Conservation (phyloP, 2,797 vertebrate species). For the Cuniculus paca region DNA sequence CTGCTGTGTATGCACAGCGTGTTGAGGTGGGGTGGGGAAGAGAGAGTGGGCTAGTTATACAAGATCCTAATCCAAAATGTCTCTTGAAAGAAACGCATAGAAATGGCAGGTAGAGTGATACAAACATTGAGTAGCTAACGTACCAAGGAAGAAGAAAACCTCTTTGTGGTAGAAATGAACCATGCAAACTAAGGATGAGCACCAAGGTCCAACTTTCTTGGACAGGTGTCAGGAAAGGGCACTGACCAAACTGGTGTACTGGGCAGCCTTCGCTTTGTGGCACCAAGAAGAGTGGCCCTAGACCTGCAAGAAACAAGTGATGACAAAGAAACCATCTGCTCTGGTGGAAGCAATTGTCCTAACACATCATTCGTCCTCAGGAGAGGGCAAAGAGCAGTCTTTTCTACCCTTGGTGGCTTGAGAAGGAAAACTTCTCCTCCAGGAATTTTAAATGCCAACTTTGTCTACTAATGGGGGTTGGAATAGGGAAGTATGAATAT, state of each 20-base stretch:
- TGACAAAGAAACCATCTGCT: not conserved
- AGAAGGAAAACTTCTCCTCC: not conserved
- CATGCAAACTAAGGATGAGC: not conserved
- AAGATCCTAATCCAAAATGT: not conserved
- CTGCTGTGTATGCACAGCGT: no score
- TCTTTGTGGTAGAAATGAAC: not conserved
- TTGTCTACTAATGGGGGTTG: not conserved
- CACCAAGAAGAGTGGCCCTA: not conserved
- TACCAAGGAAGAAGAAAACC: not conserved
- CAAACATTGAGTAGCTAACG: not conserved
- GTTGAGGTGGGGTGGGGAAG: not conserved
- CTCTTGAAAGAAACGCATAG: not conserved
- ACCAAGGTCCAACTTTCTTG: not conserved
- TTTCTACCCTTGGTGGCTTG: not conserved
- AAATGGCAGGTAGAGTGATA: not conserved
- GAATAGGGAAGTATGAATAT: not conserved
- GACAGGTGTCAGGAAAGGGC: not conserved
- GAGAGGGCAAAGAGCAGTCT: not conserved
- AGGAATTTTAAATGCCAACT: not conserved
- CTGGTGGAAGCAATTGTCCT: not conserved
- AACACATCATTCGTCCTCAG: no score
- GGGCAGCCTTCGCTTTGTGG: not conserved
- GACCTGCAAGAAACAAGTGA: not conserved
- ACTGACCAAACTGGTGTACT: accelerated
- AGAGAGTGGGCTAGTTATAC: no score